Evolutionary conservation across 2,797 vertebrate species (phyloP).

Genomic region (Mormyrops boulengeri): DNA sequence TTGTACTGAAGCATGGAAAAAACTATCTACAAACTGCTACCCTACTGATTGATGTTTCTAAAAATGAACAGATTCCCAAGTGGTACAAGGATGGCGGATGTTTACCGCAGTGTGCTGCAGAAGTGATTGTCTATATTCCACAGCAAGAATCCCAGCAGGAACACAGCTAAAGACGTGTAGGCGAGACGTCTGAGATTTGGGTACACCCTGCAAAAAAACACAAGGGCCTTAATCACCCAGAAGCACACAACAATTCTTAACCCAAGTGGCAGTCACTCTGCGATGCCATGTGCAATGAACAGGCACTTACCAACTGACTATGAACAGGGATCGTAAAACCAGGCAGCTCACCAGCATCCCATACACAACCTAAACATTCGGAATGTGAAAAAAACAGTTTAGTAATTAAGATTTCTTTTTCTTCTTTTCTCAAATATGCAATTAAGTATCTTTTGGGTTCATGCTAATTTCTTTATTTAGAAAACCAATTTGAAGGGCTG

Average conservation of each 20-base stretch:
- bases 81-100: neutral
- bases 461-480: neutral
- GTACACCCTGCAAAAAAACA: conserved; percentile 59
- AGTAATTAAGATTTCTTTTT: neutral
- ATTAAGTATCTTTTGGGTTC: neutral
- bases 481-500: neutral
- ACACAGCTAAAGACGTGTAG: conserved; percentile 69
- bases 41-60: neutral
- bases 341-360: conserved; percentile 80
- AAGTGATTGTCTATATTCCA: conserved; percentile 78
- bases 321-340: conserved; percentile 87
- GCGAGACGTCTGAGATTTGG: conserved; percentile 71
- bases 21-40: neutral
- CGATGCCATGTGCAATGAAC: neutral
- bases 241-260: neutral
- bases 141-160: conserved; percentile 71
- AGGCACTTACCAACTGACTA: conserved; percentile 86
- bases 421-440: neutral
- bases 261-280: neutral
- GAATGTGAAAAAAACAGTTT: neutral
- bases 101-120: conserved; percentile 68
- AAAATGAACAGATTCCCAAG: neutral
- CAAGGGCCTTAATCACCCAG: neutral
- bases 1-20: neutral
- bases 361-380: conserved; percentile 82